Evolutionary conservation across 2,113 vertebrate genomes (phyloP), one percentile per base, ranked within the genome.

Genomic region (Ginglymostoma cirratum): DNA sequence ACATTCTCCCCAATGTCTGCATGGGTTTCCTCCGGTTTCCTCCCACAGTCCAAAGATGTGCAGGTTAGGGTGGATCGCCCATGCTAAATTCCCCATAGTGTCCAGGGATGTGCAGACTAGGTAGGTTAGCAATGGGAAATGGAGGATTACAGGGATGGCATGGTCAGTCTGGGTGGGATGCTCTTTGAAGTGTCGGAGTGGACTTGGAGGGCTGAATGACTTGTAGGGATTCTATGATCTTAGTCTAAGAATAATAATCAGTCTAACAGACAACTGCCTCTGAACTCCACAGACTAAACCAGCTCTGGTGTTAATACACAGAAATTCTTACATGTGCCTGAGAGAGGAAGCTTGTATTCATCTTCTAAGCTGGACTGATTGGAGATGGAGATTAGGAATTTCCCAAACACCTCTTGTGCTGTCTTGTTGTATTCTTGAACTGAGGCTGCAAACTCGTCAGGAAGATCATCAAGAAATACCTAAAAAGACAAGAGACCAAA

Each of bases 291-390:
- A 83, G 38, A 83, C 15, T 45, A 4, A 30, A 30, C 6, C 7
- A 7, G 27, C 6, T 12, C 80, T 83, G 80, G 17, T 42, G 80
- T 42, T 45, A 42, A 92, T 34, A 0, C 3, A 95, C 69, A 72
- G 96, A 42, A 96, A 21, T 76, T 96, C 96, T 95, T 96, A 97
- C 96, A 96, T 96, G 96, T 96, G 96, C 96, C 95, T 96, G 97
- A 97, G 65, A 97, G 95, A 85, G 97, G 97, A 78, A 97, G 96
- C 52, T 96, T 96, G 55, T 96, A 97, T 96, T 97, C 97, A 96
- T 97, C 96, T 48, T 96, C 95, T 94, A 95, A 96, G 86, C 97
- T 96, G 90, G 96, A 96, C 96, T 97, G 85, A 1, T 96, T 96
- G 42, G 97, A 96, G 95, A 87, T 42, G 52, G 96, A 96, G 92